Evolutionary conservation across 2,113 vertebrate species (phyloP), one percentile per base, ranked within the genome.

Genomic region (Chrysemys picta): DNA sequence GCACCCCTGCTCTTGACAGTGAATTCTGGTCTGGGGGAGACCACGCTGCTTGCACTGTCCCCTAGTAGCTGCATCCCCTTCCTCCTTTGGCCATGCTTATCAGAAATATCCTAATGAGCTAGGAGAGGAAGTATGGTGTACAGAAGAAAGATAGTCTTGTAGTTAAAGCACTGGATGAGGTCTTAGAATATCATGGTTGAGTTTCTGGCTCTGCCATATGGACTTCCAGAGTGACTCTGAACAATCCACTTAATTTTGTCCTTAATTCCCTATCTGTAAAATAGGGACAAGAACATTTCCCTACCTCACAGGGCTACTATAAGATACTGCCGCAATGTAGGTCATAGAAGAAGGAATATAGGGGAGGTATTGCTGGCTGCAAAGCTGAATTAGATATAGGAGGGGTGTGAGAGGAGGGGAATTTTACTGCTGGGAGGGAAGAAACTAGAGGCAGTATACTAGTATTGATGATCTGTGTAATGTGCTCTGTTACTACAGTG

Each of bases 251-350:
- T 35, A 52, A 27, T 8, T 21, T 29, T 4, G 76, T 19, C 16
- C 31, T 90, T 47, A 81, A 4, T 91, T 93, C 93, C 91, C 29
- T 27, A 21, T 82, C 27, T 85, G 59, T 95, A 91, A 91, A 90
- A 83, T 3, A 0, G 47, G 65, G 35, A 8, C 2, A 4, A 59
- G 59, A 35, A 29, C 57, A 24, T 69, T 90, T 85, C 49, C 49
- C 42, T 79, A 8, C 78, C 0, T 87, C 54, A 10, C 57, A 75
- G 84, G n/a, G 16, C 93, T 90, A 9, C 38, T 84, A 57, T 24
- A 12, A n/a, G 57, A 11, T 79, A 75, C 84, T 84, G 35, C 79
- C 87, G 38, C 65, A n/a, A 94, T 89, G 69, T 84, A 24, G 3
- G 81, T 91, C 17, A 12, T 17, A 90, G 57, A 49, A 56, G 27